These are phyloP conservation scores for Tamandua tetradactyla DNA, from an alignment of 2,797 vertebrate species.

Conservation along the genomic window DNA sequence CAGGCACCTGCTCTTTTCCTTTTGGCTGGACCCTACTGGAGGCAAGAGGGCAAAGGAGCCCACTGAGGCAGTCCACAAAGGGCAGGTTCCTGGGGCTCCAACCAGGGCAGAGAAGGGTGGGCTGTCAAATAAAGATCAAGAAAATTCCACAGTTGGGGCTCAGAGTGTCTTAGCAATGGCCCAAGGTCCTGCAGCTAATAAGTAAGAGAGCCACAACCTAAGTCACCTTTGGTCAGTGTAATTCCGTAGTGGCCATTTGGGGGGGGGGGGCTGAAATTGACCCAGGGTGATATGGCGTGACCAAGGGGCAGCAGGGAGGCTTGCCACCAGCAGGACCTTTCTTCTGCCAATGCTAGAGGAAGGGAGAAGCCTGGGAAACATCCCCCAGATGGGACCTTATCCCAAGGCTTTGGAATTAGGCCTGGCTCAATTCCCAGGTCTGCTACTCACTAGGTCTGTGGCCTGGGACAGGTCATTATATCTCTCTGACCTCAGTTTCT, in stretches of 20 bases:
- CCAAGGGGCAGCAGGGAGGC: background rate
- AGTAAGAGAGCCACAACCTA: background rate
- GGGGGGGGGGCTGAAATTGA: background rate
- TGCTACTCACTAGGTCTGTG: background rate
- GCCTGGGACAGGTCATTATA: background rate
- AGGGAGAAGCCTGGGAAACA: background rate
- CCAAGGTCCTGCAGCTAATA: fast-evolving
- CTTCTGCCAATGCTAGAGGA: background rate
- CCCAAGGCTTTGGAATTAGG: background rate
- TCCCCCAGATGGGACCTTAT: background rate
- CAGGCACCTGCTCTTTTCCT: fast-evolving
- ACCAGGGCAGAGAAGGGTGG: background rate
- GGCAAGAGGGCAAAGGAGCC: background rate
- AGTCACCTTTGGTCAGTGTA: too few species aligned
- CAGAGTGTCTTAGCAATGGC: background rate
- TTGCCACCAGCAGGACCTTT: fast-evolving
- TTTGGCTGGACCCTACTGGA: background rate
- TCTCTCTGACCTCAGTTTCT: background rate
- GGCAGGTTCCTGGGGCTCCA: background rate
- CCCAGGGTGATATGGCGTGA: background rate
- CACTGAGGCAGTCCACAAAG: background rate
- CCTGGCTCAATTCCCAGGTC: background rate
- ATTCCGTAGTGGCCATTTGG: background rate
- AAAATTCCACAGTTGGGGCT: background rate
- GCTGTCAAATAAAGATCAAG: background rate